Base-by-base conservation (phyloP, 2,888 invertebrate genomes). In the Yponomeuta cagnagella region DNA sequence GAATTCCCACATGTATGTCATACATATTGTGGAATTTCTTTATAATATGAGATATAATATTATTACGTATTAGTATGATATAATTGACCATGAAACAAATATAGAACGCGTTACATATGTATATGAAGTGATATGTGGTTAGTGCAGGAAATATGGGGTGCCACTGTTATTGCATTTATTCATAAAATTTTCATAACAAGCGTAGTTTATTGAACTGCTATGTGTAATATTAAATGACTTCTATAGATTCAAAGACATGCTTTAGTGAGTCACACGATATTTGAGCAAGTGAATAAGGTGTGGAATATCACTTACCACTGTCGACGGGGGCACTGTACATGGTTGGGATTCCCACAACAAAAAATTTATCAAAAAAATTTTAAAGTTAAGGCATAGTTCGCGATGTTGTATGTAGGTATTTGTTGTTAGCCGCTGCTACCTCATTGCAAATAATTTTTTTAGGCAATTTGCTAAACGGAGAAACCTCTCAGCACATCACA, bases 301-400 rank as follows among this genome's bases (percentile, higher is more conserved):
- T 67, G 33, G 31, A 58, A 58, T 58, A 58, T 2, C 52, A 85
- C 90, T 88, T 84, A 92, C 92, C 90, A 88, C 82, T 89, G 81
- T 88, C 84, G 80, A 88, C 83, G 81, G 84, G 80, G 79, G 82
- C 81, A 86, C 84, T 90, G 83, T 84, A 87, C 81, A 86, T 86
- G 86, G 87, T 90, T 85, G 88, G 88, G 88, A 90, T 89, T 86
- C 86, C 89, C 87, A 85, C 81, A 80, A 80, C 78, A 80, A 80
- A 69, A 63, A 80, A 82, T 80, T 74, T 81, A 80, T 81, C 81
- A 86, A 80, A 84, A 85, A 84, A 82, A 79, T 76, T 87, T 85
- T 84, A 82, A 79, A 82, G 76, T 88, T 88, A 92, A 86, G 90
- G 86, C 90, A 92, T 91, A 90, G 84, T 90, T 90, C 75, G 77